Conservation (phyloP, 2,797 vertebrate species). For the Sebastes iracundus region DNA sequence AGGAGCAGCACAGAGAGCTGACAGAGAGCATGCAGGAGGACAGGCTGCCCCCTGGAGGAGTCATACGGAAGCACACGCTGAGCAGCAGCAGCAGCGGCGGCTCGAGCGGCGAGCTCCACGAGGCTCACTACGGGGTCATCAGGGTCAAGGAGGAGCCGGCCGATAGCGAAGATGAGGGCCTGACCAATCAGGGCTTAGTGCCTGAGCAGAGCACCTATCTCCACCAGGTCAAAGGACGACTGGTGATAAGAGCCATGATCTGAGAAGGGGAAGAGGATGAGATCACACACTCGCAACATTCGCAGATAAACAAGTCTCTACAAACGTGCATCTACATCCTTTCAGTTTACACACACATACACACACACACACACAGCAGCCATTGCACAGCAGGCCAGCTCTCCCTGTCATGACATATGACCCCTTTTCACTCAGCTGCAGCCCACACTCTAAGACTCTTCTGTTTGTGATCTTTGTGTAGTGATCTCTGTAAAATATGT, state of each 20-base stretch:
- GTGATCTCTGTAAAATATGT: constrained; percentile 84
- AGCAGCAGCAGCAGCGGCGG: constrained; percentile 85
- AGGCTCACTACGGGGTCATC: constrained; percentile 87
- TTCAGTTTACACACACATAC: constrained; percentile 14
- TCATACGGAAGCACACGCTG: constrained; percentile 85
- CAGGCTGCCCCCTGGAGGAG: constrained; percentile 84
- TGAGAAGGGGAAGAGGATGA: constrained; percentile 78
- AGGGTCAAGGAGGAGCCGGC: constrained; percentile 96
- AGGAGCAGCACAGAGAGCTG: constrained; percentile 75
- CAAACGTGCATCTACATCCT: constrained; percentile 43
- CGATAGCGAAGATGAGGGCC: constrained; percentile 93
- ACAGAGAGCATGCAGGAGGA: constrained; percentile 88
- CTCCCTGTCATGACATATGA: constrained; percentile 44
- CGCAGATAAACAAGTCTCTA: constrained; percentile 63
- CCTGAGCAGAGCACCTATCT: constrained; percentile 92
- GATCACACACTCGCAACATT: constrained; percentile 74
- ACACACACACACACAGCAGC: constrained; percentile 29
- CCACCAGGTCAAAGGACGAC: constrained; percentile 97
- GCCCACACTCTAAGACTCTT: constrained; percentile 64
- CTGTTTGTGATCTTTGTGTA: constrained; percentile 79
- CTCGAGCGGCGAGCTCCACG: constrained; percentile 82
- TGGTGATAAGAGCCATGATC: constrained; percentile 97
- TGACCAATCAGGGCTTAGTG: constrained; percentile 89
- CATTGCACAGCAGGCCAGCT: constrained; percentile 68
- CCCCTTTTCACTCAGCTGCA: constrained; percentile 57